phyloP scores from a whole-genome alignment of 2,113 vertebrate genomes.

The Numida meleagris region DNA sequence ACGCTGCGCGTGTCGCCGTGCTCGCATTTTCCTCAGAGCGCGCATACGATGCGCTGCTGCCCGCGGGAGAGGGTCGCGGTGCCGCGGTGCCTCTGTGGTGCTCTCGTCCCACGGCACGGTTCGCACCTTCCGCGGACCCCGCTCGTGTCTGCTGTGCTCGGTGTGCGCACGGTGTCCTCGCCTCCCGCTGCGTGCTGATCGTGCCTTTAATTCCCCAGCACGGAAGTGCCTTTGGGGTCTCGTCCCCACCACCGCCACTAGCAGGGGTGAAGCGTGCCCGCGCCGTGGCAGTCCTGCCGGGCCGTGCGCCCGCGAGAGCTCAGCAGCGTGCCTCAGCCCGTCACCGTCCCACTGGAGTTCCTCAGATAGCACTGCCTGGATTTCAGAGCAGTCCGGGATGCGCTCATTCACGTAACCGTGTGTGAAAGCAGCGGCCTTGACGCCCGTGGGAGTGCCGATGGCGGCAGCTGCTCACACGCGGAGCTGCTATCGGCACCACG shows the following conservation, averaged over 20 bases:
- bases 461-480: fast-evolving
- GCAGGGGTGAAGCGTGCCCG: background rate
- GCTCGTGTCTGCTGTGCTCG: fast-evolving
- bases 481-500: background rate
- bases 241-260: background rate
- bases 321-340: background rate
- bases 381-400: background rate
- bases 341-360: background rate
- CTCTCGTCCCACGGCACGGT: background rate
- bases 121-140: background rate
- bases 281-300: background rate
- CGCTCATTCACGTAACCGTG: fast-evolving
- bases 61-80: too few species aligned
- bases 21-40: too few species aligned
- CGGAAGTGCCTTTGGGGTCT: background rate
- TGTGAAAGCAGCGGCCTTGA: fast-evolving
- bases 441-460: fast-evolving
- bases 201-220: background rate
- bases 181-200: fast-evolving
- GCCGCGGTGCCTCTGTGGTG: too few species aligned
- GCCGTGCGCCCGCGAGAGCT: background rate
- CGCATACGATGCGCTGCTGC: too few species aligned
- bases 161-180: fast-evolving
- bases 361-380: background rate
- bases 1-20: too few species aligned